Evolutionary conservation across 92 coral and sea anemone species (phyloP).

Genomic region (Umimayanthus chanpuru): DNA sequence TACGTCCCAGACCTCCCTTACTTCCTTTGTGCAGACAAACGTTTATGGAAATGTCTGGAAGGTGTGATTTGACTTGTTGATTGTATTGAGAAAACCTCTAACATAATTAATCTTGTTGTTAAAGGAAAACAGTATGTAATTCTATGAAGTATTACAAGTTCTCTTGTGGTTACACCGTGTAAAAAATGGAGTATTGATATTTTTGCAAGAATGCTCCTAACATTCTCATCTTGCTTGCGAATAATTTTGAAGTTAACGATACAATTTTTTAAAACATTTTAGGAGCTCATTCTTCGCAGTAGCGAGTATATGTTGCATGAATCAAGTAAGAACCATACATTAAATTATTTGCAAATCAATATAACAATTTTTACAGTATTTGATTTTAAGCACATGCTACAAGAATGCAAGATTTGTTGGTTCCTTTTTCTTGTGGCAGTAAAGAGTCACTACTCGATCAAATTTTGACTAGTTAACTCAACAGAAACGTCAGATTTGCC

Average conservation of each 20-base stretch:
- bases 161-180: background rate
- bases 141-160: no score
- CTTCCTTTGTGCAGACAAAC: slow-evolving; percentile 83
- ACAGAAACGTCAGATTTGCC: background rate
- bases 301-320: background rate
- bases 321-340: background rate
- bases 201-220: background rate
- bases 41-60: slow-evolving; percentile 91
- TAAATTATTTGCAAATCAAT: no score
- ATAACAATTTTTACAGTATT: no score
- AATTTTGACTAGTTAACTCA: background rate
- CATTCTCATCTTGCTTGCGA: background rate
- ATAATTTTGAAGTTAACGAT: no score
- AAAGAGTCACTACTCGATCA: no score
- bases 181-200: background rate
- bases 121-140: no score
- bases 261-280: no score
- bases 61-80: slow-evolving; percentile 46
- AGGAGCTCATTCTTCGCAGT: background rate
- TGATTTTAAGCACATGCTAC: background rate
- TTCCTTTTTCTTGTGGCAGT: background rate
- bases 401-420: background rate
- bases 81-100: background rate
- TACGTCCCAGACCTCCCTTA: slow-evolving; percentile 77
- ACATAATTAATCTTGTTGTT: no score